phyloP scores from a whole-genome alignment of 2,888 invertebrate genomes.

The Penaeus monodon region DNA sequence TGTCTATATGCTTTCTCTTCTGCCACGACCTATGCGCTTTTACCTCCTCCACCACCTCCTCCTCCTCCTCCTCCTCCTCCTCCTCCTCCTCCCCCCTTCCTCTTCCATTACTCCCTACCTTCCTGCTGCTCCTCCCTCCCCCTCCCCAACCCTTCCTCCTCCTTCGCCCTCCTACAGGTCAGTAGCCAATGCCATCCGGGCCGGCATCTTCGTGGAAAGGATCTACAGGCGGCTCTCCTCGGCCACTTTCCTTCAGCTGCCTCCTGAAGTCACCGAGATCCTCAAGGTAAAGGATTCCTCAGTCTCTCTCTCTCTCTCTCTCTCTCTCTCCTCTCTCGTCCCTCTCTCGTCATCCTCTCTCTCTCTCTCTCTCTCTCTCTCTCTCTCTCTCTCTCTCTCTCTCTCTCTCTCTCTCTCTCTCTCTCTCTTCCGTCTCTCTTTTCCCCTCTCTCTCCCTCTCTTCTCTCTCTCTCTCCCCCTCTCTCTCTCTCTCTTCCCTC shows the following conservation, averaged over 20 bases:
- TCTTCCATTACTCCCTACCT: too few relatives aligned
- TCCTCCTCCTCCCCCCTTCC: too few relatives aligned
- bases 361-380: too few relatives aligned
- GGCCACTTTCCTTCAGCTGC: conserved; percentile 83
- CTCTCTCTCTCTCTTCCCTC: too few relatives aligned
- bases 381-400: too few relatives aligned
- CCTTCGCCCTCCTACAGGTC: conserved; percentile 83
- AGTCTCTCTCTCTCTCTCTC: not conserved
- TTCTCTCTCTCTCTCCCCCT: not conserved
- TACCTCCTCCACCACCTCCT: too few relatives aligned
- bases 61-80: too few relatives aligned
- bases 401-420: not conserved
- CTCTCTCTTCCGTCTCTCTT: too few relatives aligned
- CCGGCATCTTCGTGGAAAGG: conserved; percentile 95
- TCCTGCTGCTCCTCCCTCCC: too few relatives aligned
- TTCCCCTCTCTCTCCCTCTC: too few relatives aligned
- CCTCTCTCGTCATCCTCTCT: not conserved
- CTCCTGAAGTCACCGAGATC: conserved; percentile 85
- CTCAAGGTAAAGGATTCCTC: conserved; percentile 78
- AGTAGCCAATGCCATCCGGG: conserved; percentile 95
- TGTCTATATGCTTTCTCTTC: too few relatives aligned
- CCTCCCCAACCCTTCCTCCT: not conserved
- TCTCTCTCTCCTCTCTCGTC: not conserved
- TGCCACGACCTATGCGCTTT: too few relatives aligned
- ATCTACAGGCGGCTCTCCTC: conserved; percentile 83